These are phyloP conservation scores for Euthynnus affinis DNA, from an alignment of 2,797 vertebrate genomes.

Conservation along the genomic window DNA sequence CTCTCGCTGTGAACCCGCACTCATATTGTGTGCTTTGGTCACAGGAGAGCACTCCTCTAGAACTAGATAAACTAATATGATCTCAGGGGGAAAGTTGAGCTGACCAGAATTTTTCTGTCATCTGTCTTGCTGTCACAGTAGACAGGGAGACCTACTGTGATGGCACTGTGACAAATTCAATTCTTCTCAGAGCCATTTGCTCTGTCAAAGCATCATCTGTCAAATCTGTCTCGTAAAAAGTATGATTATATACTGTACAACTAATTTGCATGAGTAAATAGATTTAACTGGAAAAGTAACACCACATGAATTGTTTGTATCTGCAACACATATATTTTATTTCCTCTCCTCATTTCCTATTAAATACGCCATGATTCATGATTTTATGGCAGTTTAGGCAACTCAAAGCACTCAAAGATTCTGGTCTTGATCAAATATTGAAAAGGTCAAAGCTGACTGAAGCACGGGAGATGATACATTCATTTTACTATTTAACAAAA, in stretches of 20 bases:
- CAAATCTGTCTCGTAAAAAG: slow-evolving; percentile 35
- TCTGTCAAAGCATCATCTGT: slow-evolving; percentile 32
- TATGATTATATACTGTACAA: neutral
- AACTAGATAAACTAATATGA: slow-evolving; percentile 30
- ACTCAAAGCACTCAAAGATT: neutral
- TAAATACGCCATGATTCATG: neutral
- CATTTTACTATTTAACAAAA: neutral
- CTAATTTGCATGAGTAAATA: slow-evolving; percentile 16
- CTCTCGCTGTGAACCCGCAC: slow-evolving; percentile 30
- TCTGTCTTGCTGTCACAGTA: slow-evolving; percentile 44
- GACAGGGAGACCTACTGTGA: slow-evolving; percentile 13
- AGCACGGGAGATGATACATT: neutral
- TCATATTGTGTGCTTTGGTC: slow-evolving; percentile 43
- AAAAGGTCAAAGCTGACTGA: neutral
- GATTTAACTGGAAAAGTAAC: slow-evolving; percentile 1
- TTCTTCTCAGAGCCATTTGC: slow-evolving; percentile 30
- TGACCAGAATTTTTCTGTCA: slow-evolving; percentile 44
- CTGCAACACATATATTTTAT: neutral
- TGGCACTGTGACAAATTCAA: slow-evolving; percentile 22
- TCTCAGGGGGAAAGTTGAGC: slow-evolving; percentile 35
- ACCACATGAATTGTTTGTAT: neutral
- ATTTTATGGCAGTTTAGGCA: neutral
- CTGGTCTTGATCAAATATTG: neutral
- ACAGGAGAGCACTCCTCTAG: slow-evolving; percentile 24
- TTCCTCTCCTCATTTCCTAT: neutral